Evolutionary conservation across 2,888 invertebrate genomes (phyloP).

Genomic region (Linnaemya tessellans): DNA sequence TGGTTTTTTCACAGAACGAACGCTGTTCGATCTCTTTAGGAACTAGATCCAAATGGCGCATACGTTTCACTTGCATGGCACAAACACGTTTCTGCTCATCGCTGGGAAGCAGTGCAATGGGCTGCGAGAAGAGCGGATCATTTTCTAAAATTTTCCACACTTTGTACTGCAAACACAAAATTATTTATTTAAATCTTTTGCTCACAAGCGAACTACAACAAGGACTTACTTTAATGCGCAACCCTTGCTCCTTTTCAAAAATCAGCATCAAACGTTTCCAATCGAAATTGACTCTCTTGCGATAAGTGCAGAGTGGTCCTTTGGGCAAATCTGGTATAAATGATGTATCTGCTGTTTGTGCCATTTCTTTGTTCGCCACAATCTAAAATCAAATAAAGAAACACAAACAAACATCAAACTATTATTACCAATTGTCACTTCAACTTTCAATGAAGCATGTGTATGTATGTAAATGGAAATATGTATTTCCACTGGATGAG

Average conservation of each 20-base stretch:
- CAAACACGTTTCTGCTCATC: conserved; percentile 90
- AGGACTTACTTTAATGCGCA: conserved; percentile 89
- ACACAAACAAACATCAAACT: conserved; percentile 7
- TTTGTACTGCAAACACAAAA: conserved; percentile 86
- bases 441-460: conserved; percentile 6
- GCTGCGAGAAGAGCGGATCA: conserved; percentile 90
- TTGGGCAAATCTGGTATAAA: conserved; percentile 87
- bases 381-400: conserved; percentile 57
- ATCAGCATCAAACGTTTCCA: conserved; percentile 93
- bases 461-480: not conserved
- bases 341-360: conserved; percentile 84
- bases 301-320: conserved; percentile 90
- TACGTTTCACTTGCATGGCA: conserved; percentile 87
- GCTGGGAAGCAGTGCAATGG: conserved; percentile 85
- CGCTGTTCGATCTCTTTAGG: conserved; percentile 86
- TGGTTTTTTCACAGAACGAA: conserved; percentile 87
- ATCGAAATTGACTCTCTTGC: conserved; percentile 91
- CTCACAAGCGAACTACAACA: not conserved
- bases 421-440: conserved; percentile 22
- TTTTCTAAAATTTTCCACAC: conserved; percentile 91
- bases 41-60: conserved; percentile 87
- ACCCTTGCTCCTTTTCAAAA: conserved; percentile 90
- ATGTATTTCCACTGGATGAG: conserved; percentile 4
- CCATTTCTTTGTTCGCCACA: conserved; percentile 73
- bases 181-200: not conserved